These are phyloP conservation scores for Hippoglossus stenolepis DNA, from an alignment of 2,113 vertebrate genomes.

Conservation along the genomic window DNA sequence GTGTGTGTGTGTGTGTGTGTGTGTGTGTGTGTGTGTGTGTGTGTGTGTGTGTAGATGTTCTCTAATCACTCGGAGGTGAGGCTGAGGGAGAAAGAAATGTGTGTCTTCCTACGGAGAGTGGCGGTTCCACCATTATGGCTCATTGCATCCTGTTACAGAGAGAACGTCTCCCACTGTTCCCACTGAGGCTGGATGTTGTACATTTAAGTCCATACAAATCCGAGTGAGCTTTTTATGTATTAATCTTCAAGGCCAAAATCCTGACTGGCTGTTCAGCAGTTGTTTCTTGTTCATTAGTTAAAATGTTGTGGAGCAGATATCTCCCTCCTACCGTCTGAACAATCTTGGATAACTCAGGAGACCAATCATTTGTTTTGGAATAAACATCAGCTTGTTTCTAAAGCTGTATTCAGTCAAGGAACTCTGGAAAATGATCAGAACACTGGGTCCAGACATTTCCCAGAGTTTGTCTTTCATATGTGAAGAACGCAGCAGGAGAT, in stretches of 20 bases:
- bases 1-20: slow-evolving; percentile 70
- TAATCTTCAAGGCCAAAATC: background rate
- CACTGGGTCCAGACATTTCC: no score
- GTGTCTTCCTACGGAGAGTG: slow-evolving; percentile 34
- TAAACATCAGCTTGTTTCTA: no score
- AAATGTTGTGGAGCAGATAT: background rate
- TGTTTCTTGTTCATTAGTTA: background rate
- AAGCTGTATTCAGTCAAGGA: no score
- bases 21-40: slow-evolving; percentile 60
- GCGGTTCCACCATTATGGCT: slow-evolving; percentile 44
- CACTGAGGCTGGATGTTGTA: slow-evolving; percentile 18
- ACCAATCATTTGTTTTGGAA: background rate
- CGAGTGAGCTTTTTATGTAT: slow-evolving; percentile 24
- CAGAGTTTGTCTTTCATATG: no score
- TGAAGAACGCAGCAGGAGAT: no score
- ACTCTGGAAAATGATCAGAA: no score
- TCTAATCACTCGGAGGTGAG: slow-evolving; percentile 58
- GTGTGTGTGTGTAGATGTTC: slow-evolving; percentile 70
- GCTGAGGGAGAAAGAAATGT: slow-evolving; percentile 33
- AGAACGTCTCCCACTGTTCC: slow-evolving; percentile 54
- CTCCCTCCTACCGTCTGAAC: background rate
- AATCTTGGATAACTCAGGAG: background rate
- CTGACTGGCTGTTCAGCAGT: background rate
- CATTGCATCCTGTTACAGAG: slow-evolving; percentile 48
- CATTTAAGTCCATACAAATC: slow-evolving; percentile 37